These are phyloP conservation scores for Orchesella flavescens DNA, from an alignment of 2,888 invertebrate genomes.

Conservation along the genomic window DNA sequence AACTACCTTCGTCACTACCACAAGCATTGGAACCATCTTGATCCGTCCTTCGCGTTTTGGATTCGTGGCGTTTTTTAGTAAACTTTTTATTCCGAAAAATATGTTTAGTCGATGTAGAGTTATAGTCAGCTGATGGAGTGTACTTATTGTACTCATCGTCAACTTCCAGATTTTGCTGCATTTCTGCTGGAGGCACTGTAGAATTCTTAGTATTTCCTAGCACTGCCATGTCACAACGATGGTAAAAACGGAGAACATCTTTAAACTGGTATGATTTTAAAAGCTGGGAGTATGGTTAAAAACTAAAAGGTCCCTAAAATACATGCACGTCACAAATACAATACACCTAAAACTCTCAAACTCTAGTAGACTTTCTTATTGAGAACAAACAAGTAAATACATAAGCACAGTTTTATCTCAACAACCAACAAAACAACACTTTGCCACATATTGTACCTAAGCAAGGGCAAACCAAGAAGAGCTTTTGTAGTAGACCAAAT, in stretches of 20 bases:
- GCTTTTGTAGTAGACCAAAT: too few relatives aligned
- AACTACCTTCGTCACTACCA: conserved; percentile 49
- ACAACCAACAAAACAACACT: too few relatives aligned
- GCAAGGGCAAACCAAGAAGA: too few relatives aligned
- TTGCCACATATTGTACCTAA: too few relatives aligned
- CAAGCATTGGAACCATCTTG: conserved; percentile 17
- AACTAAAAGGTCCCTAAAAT: too few relatives aligned
- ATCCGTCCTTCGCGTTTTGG: conserved; percentile 44
- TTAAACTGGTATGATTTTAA: background rate
- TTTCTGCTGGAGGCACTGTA: conserved; percentile 18
- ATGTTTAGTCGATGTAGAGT: conserved; percentile 25
- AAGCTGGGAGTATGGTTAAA: too few relatives aligned
- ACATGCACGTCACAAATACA: too few relatives aligned
- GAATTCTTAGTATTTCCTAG: conserved; percentile 41
- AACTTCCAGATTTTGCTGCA: conserved; percentile 41
- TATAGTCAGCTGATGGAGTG: conserved; percentile 49
- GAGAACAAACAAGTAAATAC: too few relatives aligned
- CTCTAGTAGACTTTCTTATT: too few relatives aligned
- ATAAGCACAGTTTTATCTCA: too few relatives aligned
- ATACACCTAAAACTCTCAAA: too few relatives aligned
- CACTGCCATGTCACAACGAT: conserved; percentile 48
- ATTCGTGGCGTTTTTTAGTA: conserved; percentile 52
- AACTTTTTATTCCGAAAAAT: conserved; percentile 54
- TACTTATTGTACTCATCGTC: conserved; percentile 53
- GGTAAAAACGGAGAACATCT: too few relatives aligned